Evolutionary conservation across 2,888 invertebrate species (phyloP), one percentile per base, ranked within the genome.

Genomic region (Pachycephus smyrnensis): DNA sequence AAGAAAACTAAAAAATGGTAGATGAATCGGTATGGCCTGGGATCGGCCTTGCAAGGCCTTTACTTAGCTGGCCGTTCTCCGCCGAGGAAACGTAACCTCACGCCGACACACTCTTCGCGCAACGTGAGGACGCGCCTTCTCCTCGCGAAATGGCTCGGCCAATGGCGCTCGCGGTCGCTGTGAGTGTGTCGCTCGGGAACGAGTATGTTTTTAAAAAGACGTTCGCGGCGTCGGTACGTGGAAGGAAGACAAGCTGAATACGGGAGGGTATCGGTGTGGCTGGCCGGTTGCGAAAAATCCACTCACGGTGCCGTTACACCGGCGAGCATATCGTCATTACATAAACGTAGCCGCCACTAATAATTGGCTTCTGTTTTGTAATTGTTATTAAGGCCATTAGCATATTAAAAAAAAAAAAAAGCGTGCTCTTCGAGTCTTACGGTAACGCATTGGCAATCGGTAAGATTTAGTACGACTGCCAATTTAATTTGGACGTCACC

Each of bases 31-130:
- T 36, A 69, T 32, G 69, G 79, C 37, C 74, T 77, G 77, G 83
- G 81, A 83, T 84, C 86, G 88, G 84, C 88, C 88, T 88, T 88
- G 87, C 88, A 88, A 88, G 88, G 87, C 86, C 88, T 88, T 81
- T 32, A 33, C 74, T n/a, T 12, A 80, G 69, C 77, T 75, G 77
- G 75, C 83, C 80, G 80, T 82, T 87, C 83, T 81, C 84, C 82
- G 78, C 71, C 9, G 31, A 33, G 71, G 31, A 71, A 71, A 71
- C 55, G 55, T 71, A 71, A 23, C 71, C 71, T 12, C 71, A 33
- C 31, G 33, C 71, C 71, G 71, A 31, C 31, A 71, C 71, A 71
- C 71, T 71, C 71, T 71, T 33, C 32, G 33, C 12, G 31, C 30
- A 32, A 31, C 11, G 71, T 33, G 55, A 55, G 55, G 55, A 55